Conservation (phyloP, 1,140 invertebrate species). For the Aricia agestis region DNA sequence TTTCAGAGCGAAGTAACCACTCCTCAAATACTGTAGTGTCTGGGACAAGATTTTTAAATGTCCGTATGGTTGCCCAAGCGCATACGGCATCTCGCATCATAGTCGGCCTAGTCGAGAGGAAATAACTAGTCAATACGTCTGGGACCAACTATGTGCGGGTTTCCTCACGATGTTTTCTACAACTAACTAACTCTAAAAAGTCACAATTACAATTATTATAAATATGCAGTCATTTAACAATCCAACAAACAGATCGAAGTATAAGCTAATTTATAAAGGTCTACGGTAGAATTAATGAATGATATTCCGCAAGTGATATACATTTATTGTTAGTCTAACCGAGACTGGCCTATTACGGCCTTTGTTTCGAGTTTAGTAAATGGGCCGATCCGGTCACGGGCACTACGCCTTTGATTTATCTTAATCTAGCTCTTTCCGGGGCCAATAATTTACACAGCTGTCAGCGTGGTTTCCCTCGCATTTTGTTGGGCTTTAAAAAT, state of each 20-base stretch:
- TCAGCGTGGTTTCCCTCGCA: neutral
- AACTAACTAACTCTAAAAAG: too few relatives aligned
- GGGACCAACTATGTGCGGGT: too few relatives aligned
- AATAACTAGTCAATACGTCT: too few relatives aligned
- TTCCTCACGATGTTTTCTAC: too few relatives aligned
- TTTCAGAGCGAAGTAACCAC: too few relatives aligned
- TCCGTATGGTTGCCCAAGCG: too few relatives aligned
- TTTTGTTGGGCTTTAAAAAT: too few relatives aligned
- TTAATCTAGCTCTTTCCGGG: constrained; percentile 5
- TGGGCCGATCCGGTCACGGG: constrained; percentile 8
- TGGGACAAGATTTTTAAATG: too few relatives aligned
- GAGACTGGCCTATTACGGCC: constrained; percentile 6
- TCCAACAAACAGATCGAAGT: neutral
- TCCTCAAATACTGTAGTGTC: too few relatives aligned
- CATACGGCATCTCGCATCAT: too few relatives aligned
- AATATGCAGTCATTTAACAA: neutral
- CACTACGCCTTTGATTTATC: constrained; percentile 9
- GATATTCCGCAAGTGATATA: constrained; percentile 4
- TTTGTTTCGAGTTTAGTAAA: constrained; percentile 8
- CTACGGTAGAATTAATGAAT: constrained; percentile 1
- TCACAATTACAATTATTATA: neutral
- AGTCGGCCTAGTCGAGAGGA: too few relatives aligned
- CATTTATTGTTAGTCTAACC: constrained; percentile 13
- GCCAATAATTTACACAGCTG: constrained; percentile 5
- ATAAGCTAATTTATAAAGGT: neutral